Base-by-base conservation (phyloP, 1,140 invertebrate species). In the Rhyzopertha dominica region DNA sequence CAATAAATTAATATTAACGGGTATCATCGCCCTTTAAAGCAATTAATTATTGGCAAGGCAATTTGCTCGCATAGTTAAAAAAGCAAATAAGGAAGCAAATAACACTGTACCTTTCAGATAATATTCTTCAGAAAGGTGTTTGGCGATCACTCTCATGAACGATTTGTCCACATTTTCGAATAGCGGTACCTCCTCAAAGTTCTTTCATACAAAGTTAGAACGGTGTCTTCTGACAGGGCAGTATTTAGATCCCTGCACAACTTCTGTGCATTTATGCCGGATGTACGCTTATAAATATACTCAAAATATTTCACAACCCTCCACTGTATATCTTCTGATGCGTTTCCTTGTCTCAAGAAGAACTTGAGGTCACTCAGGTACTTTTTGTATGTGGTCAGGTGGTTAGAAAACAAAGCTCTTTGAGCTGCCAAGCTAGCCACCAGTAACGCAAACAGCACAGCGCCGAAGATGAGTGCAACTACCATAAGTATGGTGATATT, bases 141-240 rank as follows among this genome's bases (percentile, higher is more conserved):
- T 30, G 3, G 28, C 28, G 12, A 30, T 30, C 3, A 30, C 28
- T 10, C 28, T 30, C 5, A 30, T 30, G 16, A 30, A 30, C 12
- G 28, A 30, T 14, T 30, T 30, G 5, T 30, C 28, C 4, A 30
- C 28, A 10, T 30, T 30, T 30, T 30, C 28, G 16, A 30, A 30
- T 4, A 30, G 10, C 4, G 28, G 28, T n/a, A 30, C 28, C 10
- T 30, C 28, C 16, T 14, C n/a, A 4, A 10, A n/a, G 28, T 30
- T 14, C 16, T 30, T 14, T 30, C 28, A 14, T 30, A 30, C 10
- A 30, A 10, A 30, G 16, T 13, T 4, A 30, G n/a, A 5, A 30
- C 28, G 3, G 28, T 30, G 10, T 30, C 28, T 30, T 30, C 28
- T 14, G 16, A 13, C n/a, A 30, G n/a, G 3, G 28, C 28, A 5